Conservation (phyloP, 2,113 vertebrate genomes). For the Onychostoma macrolepis region DNA sequence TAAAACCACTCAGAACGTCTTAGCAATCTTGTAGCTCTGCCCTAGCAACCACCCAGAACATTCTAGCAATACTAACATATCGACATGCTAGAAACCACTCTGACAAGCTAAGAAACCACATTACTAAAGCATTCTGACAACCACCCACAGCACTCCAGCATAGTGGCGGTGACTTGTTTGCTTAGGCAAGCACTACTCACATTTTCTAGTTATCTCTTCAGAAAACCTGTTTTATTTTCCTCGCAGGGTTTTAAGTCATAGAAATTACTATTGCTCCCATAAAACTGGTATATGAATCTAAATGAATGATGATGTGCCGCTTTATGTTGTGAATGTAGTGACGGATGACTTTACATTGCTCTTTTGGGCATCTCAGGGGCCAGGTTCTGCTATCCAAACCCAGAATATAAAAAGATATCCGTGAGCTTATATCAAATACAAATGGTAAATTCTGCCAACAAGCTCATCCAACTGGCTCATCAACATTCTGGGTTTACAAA, state of each 20-base stretch:
- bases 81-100: neutral
- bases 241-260: neutral
- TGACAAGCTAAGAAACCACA: slow-evolving; percentile 11
- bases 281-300: neutral
- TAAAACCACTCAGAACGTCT: neutral
- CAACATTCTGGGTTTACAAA: slow-evolving; percentile 2
- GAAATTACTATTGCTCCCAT: neutral
- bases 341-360: neutral
- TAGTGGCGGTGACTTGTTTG: neutral
- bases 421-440: neutral
- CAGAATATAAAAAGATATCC: neutral
- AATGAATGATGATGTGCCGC: neutral
- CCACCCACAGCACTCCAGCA: neutral
- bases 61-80: neutral
- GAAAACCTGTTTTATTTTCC: slow-evolving; percentile 10
- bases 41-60: neutral
- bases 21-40: neutral
- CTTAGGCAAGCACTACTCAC: slow-evolving; percentile 18
- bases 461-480: slow-evolving; percentile 14
- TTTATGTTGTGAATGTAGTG: neutral
- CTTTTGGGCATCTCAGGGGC: neutral
- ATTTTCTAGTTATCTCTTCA: slow-evolving; percentile 16
- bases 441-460: slow-evolving; percentile 4
- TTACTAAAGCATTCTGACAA: slow-evolving; percentile 2
- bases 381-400: neutral